A percentile compares a stretch with the other conserved stretches of the same genome.
Conservation (phyloP, 1,140 invertebrate genomes). For the Acromyrmex charruanus region DNA sequence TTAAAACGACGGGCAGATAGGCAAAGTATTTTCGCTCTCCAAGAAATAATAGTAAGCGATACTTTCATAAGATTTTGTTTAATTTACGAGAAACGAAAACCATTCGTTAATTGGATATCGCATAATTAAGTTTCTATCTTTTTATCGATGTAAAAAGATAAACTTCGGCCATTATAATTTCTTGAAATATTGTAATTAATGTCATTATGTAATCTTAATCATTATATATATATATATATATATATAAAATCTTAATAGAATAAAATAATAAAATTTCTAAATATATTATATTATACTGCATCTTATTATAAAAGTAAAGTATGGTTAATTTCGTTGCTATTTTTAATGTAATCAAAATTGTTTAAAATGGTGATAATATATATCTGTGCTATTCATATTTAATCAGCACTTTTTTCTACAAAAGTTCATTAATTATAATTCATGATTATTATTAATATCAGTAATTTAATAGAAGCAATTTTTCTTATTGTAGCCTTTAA, state of each 20-base stretch:
- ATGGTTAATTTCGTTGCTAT: background rate
- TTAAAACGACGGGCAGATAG: constrained; percentile 11
- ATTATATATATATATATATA: too few species aligned
- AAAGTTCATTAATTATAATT: background rate
- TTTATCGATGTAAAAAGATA: background rate
- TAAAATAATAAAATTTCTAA: background rate
- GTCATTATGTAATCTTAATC: background rate
- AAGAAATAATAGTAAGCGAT: constrained; percentile 14
- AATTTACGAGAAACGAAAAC: background rate
- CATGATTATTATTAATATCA: background rate
- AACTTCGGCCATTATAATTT: background rate
- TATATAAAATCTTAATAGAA: background rate
- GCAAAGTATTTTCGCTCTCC: background rate
- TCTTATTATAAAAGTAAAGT: background rate
- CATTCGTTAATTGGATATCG: background rate
- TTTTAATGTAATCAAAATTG: background rate
- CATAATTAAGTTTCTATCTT: background rate
- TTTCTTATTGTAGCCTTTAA: background rate
- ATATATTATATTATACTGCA: background rate
- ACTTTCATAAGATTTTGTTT: background rate
- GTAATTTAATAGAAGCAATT: background rate
- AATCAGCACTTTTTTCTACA: background rate
- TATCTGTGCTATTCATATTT: background rate
- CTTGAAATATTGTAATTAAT: background rate
- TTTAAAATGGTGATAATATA: background rate